A percentile compares a stretch with the other conserved stretches of the same genome.
Evolutionary conservation across 2,888 invertebrate species (phyloP).

Genomic region (Diaprepes abbreviatus): DNA sequence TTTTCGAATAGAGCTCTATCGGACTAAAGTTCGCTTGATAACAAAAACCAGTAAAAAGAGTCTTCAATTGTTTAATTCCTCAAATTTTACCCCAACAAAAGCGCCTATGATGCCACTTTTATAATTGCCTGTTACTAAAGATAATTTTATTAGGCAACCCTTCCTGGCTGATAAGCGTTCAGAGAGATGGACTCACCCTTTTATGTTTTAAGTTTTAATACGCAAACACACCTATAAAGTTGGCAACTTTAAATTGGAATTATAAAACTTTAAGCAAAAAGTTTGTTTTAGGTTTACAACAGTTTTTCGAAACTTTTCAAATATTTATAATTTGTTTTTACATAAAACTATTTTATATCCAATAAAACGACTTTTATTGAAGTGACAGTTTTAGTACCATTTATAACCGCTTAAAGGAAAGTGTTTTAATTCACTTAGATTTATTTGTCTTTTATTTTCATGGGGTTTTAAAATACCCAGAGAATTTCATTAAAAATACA

Average conservation of each 20-base stretch:
- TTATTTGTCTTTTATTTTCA: neutral
- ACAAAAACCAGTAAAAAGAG: no score
- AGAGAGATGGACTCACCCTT: conserved; percentile 40
- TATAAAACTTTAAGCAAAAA: conserved; percentile 46
- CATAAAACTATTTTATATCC: conserved; percentile 33
- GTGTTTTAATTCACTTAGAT: neutral
- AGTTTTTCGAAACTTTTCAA: conserved; percentile 44
- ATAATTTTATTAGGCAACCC: conserved; percentile 43
- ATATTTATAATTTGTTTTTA: conserved; percentile 42
- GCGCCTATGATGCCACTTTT: neutral
- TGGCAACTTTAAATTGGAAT: conserved; percentile 46
- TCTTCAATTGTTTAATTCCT: neutral
- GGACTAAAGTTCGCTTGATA: no score
- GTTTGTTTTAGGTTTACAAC: conserved; percentile 44
- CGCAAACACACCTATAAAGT: conserved; percentile 48
- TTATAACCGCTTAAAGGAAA: neutral
- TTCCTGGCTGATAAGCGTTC: conserved; percentile 39
- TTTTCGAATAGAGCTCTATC: no score
- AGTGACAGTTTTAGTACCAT: conserved; percentile 19
- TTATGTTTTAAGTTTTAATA: conserved; percentile 46
- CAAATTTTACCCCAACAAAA: conserved; percentile 1
- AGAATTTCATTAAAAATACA: neutral
- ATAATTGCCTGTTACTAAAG: conserved; percentile 20
- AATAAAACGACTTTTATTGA: conserved; percentile 31
- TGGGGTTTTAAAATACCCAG: neutral